phyloP scores from a whole-genome alignment of 2,797 vertebrate genomes.

The Numenius phaeopus region DNA sequence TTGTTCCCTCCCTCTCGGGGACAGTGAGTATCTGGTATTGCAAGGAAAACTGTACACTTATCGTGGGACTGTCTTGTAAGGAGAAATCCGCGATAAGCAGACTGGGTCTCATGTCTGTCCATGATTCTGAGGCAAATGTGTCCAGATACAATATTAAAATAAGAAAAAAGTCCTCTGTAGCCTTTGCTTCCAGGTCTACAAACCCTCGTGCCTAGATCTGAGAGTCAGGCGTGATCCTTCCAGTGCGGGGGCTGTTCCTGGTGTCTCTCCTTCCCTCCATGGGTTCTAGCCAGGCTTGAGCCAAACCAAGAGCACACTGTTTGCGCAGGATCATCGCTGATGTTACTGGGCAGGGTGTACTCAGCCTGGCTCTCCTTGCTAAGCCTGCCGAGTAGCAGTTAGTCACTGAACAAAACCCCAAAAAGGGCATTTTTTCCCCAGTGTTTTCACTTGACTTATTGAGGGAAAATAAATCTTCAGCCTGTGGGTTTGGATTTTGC shows the following conservation, averaged over 20 bases:
- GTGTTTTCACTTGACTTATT: slow-evolving; percentile 29
- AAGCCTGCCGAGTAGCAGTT: background rate
- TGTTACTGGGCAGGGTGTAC: slow-evolving; percentile 5
- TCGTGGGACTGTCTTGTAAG: background rate
- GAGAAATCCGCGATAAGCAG: background rate
- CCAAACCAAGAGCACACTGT: background rate
- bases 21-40: background rate
- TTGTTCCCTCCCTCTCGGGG: background rate
- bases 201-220: background rate
- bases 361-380: slow-evolving; percentile 1
- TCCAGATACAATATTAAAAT: background rate
- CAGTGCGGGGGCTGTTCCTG: background rate
- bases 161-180: background rate
- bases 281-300: background rate
- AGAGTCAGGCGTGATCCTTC: background rate
- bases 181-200: background rate
- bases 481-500: background rate
- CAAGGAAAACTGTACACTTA: background rate
- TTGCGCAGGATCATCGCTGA: background rate
- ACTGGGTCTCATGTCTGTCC: background rate
- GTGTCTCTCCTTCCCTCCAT: background rate
- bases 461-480: slow-evolving; percentile 39
- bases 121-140: background rate
- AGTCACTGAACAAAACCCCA: slow-evolving; percentile 27
- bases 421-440: background rate